Evolutionary conservation across 1,140 invertebrate species (phyloP), one percentile per base, ranked within the genome.

Genomic region (Drosophila tropicalis): DNA sequence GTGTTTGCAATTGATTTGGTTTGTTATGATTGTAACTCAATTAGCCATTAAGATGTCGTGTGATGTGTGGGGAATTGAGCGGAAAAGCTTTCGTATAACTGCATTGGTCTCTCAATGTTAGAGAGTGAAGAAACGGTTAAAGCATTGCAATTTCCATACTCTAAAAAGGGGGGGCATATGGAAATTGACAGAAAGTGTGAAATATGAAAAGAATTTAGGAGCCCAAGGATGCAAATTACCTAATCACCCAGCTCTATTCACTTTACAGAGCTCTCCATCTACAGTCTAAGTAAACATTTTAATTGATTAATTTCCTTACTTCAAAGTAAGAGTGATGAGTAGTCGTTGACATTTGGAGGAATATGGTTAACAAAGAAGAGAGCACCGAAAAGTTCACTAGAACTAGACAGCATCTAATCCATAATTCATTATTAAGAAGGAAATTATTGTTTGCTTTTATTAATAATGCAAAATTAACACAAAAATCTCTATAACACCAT

Each of bases 21-120:
- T 51, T 51, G 9, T 12, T 51, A 51, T 51, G 44, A 17, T 51
- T 51, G 44, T 51, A 51, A 51, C 44, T 51, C 44, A 51, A 51
- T 51, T 51, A 51, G 44, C 44, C 44, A 22, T 51, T 51, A 51
- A 22, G 44, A 3, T 47, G 15, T 47, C 15, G 34, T 36, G 34
- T 36, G 34, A 36, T 47, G 44, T 19, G 44, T 51, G 44, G 44
- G 44, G 44, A 22, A 19, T 51, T 51, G 5, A 22, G 17, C 17
- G 1, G 9, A 19, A 51, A 51, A 51, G 44, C 44, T 51, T 22
- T 51, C 7, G 17, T 9, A 51, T 51, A 51, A 51, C 44, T 51
- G 44, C 44, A 51, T 12, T 22, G 19, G 6, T 2, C 3, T 12
- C 10, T 51, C 17, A 9, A 22, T 12, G 19, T 12, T 9, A n/a